Evolutionary conservation across 35 echinoderm and acorn worm species (phyloP).

Genomic region (Patiria miniata): DNA sequence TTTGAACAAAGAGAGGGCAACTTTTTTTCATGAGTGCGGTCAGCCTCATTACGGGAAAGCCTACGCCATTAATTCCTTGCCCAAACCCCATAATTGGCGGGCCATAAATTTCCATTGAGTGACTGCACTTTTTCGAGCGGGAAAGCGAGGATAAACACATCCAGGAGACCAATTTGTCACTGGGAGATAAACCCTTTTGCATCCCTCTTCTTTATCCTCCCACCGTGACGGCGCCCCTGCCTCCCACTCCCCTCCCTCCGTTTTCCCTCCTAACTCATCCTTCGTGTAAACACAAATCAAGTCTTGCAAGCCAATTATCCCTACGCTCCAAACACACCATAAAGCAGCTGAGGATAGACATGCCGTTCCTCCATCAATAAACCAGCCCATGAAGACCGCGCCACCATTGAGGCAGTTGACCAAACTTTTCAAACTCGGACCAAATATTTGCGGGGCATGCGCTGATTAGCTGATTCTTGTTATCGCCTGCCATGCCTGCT

Average conservation of each 20-base stretch:
- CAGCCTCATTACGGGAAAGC: not conserved
- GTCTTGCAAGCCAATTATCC: conserved; percentile 18
- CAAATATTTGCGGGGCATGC: conserved; percentile 7
- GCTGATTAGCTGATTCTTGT: conserved; percentile 8
- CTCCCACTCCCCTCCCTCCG: no score
- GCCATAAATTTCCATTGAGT: not conserved
- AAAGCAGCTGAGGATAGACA: not conserved
- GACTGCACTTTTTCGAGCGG: conserved; percentile 5
- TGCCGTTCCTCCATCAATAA: conserved; percentile 5
- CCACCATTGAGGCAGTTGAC: not conserved
- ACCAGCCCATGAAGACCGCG: not conserved
- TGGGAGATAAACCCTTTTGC: not conserved
- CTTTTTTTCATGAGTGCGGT: not conserved
- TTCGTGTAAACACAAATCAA: conserved; percentile 13
- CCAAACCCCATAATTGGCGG: conserved; percentile 3
- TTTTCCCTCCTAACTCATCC: conserved; percentile 1
- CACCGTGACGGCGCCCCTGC: not conserved
- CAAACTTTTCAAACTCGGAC: conserved; percentile 21
- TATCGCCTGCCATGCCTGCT: not conserved
- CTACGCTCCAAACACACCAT: conserved; percentile 16
- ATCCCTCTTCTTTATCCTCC: not conserved
- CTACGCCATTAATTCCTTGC: conserved; percentile 1
- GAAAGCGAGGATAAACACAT: not conserved
- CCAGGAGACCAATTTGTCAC: not conserved
- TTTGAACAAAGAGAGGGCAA: not conserved